Conservation (phyloP, 2,888 invertebrate species). For the Diaperis boleti region DNA sequence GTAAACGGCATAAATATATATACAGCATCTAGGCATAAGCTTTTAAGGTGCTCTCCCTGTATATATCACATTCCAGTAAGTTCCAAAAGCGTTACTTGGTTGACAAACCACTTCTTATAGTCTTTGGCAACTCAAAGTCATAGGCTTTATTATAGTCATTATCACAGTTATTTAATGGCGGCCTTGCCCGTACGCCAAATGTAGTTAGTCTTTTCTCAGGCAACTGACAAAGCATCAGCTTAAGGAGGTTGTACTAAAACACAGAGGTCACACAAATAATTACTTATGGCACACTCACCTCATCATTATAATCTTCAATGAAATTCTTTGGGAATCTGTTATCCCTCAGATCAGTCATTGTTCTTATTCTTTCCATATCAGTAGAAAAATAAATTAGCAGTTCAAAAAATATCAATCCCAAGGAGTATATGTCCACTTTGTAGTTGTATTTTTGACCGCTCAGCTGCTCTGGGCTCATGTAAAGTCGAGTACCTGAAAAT, state of each 20-base stretch:
- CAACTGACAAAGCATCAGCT: constrained; percentile 80
- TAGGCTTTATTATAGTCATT: constrained; percentile 62
- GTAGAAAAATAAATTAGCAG: constrained; percentile 90
- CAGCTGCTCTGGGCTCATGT: constrained; percentile 98
- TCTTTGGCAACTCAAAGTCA: constrained; percentile 70
- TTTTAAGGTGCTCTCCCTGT: background rate
- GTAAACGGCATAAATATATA: no score
- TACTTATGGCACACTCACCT: constrained; percentile 69
- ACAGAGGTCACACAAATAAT: constrained; percentile 38
- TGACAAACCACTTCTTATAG: constrained; percentile 13
- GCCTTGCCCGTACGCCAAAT: constrained; percentile 74
- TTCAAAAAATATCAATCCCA: constrained; percentile 95
- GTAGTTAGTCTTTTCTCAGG: constrained; percentile 83
- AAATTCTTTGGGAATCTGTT: constrained; percentile 80
- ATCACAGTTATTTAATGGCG: constrained; percentile 69
- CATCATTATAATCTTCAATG: constrained; percentile 72
- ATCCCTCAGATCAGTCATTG: constrained; percentile 75
- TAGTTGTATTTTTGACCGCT: constrained; percentile 81
- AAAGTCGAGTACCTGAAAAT: constrained; percentile 88
- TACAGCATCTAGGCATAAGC: no score
- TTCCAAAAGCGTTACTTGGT: background rate
- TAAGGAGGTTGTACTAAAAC: constrained; percentile 77
- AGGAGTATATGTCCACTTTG: constrained; percentile 95
- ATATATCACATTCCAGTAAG: background rate
- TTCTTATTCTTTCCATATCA: constrained; percentile 86